These are phyloP conservation scores for Tetramorium bicarinatum DNA, from an alignment of 2,888 invertebrate species.

Conservation along the genomic window DNA sequence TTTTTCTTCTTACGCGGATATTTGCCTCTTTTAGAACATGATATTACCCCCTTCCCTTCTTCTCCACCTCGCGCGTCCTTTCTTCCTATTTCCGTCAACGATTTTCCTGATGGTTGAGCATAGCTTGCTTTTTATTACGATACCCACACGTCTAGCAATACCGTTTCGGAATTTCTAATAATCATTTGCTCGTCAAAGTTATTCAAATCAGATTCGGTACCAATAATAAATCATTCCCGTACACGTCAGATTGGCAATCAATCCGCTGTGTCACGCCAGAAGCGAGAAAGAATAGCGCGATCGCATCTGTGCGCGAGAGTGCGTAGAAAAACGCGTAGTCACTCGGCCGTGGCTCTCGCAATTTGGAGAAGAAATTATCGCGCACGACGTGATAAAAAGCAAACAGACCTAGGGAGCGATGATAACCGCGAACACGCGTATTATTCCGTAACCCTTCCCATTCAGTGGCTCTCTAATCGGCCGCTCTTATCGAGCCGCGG, in stretches of 20 bases:
- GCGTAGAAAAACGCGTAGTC: constrained; percentile 31
- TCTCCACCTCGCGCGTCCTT: not conserved
- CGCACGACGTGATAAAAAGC: constrained; percentile 74
- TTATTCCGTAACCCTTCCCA: constrained; percentile 64
- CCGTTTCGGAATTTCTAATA: not conserved
- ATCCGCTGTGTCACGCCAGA: constrained; percentile 34
- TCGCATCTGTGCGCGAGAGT: not conserved
- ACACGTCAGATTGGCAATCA: constrained; percentile 16
- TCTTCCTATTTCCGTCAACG: not conserved
- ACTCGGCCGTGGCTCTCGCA: constrained; percentile 63
- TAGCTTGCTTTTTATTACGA: not conserved
- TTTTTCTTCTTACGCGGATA: not conserved
- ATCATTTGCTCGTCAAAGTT: not conserved
- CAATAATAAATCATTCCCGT: constrained; percentile 33
- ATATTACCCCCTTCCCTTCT: not conserved
- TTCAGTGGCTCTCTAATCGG: constrained; percentile 59
- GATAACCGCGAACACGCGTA: constrained; percentile 70
- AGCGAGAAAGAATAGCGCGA: constrained; percentile 22
- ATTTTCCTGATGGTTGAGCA: not conserved
- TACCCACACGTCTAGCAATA: not conserved
- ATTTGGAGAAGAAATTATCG: constrained; percentile 75
- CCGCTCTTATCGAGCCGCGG: constrained; percentile 30
- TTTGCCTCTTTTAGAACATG: not conserved
- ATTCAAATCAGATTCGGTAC: constrained; percentile 18
- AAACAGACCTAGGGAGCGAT: constrained; percentile 72